These are phyloP conservation scores for Oryzias woworae DNA, from an alignment of 2,113 vertebrate genomes.

Conservation along the genomic window DNA sequence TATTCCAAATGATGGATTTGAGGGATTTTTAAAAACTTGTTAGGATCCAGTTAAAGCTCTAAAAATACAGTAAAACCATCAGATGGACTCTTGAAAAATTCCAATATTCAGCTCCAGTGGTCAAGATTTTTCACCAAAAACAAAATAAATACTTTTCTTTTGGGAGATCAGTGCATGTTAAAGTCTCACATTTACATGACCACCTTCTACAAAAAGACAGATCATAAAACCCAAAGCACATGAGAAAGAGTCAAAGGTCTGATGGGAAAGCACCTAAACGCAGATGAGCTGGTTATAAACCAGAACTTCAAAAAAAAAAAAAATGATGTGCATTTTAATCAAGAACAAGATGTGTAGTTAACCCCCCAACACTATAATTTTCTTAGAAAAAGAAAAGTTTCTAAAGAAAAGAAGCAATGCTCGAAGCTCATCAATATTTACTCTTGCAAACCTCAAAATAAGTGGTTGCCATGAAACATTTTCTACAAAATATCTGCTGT, in stretches of 20 bases:
- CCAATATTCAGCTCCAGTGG: slow-evolving; percentile 35
- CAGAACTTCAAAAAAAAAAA: background rate
- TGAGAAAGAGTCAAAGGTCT: slow-evolving; percentile 1
- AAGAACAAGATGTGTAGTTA: background rate
- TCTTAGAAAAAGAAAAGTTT: background rate
- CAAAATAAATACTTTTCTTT: slow-evolving; percentile 62
- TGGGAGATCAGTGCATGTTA: slow-evolving; percentile 48
- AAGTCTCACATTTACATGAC: slow-evolving; percentile 23
- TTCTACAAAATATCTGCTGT: background rate
- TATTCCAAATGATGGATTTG: background rate
- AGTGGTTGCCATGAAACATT: background rate
- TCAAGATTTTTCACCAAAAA: slow-evolving; percentile 4
- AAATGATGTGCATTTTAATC: background rate
- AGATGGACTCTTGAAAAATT: no score
- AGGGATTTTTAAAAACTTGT: background rate
- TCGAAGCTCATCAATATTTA: slow-evolving; percentile 14
- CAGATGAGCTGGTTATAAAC: background rate
- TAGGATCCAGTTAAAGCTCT: background rate
- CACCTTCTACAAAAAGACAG: background rate
- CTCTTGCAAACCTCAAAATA: slow-evolving; percentile 31
- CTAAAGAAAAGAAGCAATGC: background rate
- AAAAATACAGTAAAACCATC: no score
- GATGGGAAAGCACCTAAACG: slow-evolving; percentile 4
- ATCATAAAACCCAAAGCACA: background rate
- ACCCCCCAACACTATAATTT: background rate